These are phyloP conservation scores for Acanthosoma haemorrhoidale DNA, from an alignment of 2,888 invertebrate genomes.

Conservation along the genomic window DNA sequence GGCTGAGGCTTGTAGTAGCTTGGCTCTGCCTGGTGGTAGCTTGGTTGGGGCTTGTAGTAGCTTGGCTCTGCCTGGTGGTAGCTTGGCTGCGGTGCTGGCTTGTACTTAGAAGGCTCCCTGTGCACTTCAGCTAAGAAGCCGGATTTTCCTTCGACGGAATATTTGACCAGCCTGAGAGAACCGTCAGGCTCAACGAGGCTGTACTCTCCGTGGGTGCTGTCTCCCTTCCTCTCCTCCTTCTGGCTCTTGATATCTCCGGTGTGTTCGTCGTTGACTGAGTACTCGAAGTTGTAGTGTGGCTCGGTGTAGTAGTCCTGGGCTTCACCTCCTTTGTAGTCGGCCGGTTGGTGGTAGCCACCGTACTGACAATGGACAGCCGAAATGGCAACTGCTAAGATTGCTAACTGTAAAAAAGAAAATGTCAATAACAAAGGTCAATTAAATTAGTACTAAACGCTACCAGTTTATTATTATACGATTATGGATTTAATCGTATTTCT, in stretches of 20 bases:
- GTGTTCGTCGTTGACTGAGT: constrained; percentile 65
- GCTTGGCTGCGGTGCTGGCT: not conserved
- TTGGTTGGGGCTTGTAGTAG: not conserved
- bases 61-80: not conserved
- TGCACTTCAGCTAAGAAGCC: constrained; percentile 65
- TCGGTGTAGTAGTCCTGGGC: constrained; percentile 25
- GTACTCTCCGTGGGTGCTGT: constrained; percentile 59
- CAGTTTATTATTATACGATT: too few relatives aligned
- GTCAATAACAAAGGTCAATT: not conserved
- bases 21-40: not conserved
- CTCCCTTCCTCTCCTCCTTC: constrained; percentile 64
- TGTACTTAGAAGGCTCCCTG: constrained; percentile 17
- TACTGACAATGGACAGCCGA: constrained; percentile 6
- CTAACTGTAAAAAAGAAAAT: not conserved
- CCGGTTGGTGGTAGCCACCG: not conserved
- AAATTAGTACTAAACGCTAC: not conserved
- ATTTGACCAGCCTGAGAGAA: constrained; percentile 65
- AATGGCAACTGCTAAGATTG: not conserved
- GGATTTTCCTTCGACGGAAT: constrained; percentile 69
- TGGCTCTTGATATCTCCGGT: constrained; percentile 69
- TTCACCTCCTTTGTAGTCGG: not conserved
- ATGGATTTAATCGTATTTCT: too few relatives aligned
- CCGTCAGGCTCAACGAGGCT: constrained; percentile 60
- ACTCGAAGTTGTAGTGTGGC: constrained; percentile 61
- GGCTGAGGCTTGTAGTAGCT: constrained; percentile 17